A percentile compares a stretch with the other conserved stretches of the same genome.
Evolutionary conservation across 2,888 invertebrate species (phyloP).

Genomic region (Dryomyza anilis): DNA sequence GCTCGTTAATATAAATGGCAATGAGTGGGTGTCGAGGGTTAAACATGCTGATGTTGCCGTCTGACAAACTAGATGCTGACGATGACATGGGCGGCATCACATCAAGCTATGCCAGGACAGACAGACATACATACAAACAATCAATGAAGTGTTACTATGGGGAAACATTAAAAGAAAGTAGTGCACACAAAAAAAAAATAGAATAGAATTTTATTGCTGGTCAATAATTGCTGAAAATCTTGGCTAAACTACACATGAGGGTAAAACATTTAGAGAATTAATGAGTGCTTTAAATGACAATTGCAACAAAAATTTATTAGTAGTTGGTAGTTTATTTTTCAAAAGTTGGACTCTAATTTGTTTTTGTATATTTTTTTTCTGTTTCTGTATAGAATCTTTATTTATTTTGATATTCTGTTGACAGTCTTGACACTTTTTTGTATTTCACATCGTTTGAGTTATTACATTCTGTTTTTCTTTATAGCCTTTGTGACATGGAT

Average conservation of each 20-base stretch:
- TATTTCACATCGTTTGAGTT: background rate
- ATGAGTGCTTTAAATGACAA: too few species aligned
- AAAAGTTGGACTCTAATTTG: background rate
- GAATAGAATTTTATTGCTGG: too few species aligned
- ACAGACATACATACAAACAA: too few species aligned
- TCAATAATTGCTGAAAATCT: too few species aligned
- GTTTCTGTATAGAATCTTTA: too few species aligned
- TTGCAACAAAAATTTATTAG: background rate
- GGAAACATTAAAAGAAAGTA: slow-evolving; percentile 21
- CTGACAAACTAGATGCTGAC: background rate
- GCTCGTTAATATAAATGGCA: background rate
- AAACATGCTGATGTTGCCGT: background rate
- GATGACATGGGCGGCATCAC: background rate
- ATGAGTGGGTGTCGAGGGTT: background rate
- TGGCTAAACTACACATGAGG: too few species aligned
- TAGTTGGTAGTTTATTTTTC: background rate
- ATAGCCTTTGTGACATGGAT: too few species aligned
- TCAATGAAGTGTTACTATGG: slow-evolving; percentile 19
- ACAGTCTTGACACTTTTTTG: background rate
- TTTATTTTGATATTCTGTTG: background rate
- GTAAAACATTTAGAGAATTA: too few species aligned
- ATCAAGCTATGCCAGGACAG: background rate
- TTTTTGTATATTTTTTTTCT: too few species aligned
- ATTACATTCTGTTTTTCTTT: background rate
- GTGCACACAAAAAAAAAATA: too few species aligned